Evolutionary conservation across 2,113 vertebrate species (phyloP).

Genomic region (Syngnathus scovelli): DNA sequence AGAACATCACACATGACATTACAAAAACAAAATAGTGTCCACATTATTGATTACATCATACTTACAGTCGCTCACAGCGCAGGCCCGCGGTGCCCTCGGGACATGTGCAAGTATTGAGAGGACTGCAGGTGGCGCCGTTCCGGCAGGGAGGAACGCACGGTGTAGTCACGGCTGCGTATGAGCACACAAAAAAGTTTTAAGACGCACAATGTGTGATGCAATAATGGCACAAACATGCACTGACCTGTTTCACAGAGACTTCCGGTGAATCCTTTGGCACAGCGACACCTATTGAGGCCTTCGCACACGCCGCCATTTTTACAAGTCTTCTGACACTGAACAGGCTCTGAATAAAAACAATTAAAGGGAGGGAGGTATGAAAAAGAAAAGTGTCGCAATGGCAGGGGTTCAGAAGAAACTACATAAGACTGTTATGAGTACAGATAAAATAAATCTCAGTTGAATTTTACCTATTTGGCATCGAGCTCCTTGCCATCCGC

Average conservation of each 20-base stretch:
- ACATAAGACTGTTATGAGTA: neutral
- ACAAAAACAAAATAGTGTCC: neutral
- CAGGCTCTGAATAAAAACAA: constrained; percentile 57
- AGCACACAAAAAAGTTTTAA: constrained; percentile 1
- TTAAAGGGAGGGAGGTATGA: neutral
- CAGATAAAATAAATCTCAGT: neutral
- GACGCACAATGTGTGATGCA: neutral
- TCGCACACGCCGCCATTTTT: constrained; percentile 67
- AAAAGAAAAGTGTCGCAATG: no score
- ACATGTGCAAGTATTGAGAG: constrained; percentile 74
- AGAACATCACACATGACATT: constrained; percentile 9
- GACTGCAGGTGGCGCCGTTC: constrained; percentile 70
- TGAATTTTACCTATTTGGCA: constrained; percentile 72
- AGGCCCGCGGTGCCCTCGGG: constrained; percentile 68
- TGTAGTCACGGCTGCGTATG: constrained; percentile 57
- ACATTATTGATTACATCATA: neutral
- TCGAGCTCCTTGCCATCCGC: constrained; percentile 72
- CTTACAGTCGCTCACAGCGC: constrained; percentile 75
- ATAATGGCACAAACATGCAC: constrained; percentile 14
- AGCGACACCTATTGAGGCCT: constrained; percentile 72
- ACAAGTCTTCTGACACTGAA: constrained; percentile 65
- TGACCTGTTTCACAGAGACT: constrained; percentile 68
- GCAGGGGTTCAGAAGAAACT: no score
- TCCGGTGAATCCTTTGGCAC: constrained; percentile 66
- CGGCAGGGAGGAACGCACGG: constrained; percentile 76